phyloP scores from a whole-genome alignment of 1,140 invertebrate genomes.

The Phthorimaea operculella region DNA sequence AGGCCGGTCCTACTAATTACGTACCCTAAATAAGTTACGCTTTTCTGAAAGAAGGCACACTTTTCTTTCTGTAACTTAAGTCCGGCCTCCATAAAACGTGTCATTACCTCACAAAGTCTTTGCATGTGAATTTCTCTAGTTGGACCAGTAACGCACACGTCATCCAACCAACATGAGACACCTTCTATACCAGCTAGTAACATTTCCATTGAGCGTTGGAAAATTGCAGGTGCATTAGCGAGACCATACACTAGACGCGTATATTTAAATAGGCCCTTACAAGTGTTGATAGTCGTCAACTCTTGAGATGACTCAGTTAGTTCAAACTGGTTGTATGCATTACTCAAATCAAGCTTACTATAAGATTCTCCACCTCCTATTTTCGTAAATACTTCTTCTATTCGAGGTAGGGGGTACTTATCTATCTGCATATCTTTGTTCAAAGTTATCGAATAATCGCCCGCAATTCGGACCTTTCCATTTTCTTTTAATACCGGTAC shows the following conservation, averaged over 20 bases:
- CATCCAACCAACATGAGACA: not conserved
- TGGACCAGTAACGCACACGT: not conserved
- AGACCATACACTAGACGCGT: slow-evolving; percentile 1
- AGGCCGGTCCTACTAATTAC: not conserved
- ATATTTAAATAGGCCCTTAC: not conserved
- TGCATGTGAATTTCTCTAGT: not conserved
- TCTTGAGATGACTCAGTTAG: not conserved
- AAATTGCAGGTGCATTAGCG: slow-evolving; percentile 2
- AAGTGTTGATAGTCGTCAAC: not conserved
- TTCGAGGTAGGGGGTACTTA: not conserved
- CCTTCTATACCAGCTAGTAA: not conserved
- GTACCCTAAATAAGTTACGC: not conserved
- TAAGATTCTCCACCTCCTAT: not conserved
- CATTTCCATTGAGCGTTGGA: not conserved
- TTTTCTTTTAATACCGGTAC: not conserved
- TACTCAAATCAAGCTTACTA: not conserved
- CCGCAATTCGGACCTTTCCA: not conserved
- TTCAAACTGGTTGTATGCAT: slow-evolving; percentile 1
- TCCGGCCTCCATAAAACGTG: not conserved
- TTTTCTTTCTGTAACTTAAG: slow-evolving; percentile 2
- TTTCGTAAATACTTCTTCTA: slow-evolving; percentile 1
- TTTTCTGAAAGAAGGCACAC: not conserved
- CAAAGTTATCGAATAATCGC: slow-evolving; percentile 1
- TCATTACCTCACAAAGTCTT: not conserved
- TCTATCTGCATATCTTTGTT: slow-evolving; percentile 3